These are phyloP conservation scores for Microcebus tavaratra DNA, from an alignment of 2,113 vertebrate species.

Conservation along the genomic window DNA sequence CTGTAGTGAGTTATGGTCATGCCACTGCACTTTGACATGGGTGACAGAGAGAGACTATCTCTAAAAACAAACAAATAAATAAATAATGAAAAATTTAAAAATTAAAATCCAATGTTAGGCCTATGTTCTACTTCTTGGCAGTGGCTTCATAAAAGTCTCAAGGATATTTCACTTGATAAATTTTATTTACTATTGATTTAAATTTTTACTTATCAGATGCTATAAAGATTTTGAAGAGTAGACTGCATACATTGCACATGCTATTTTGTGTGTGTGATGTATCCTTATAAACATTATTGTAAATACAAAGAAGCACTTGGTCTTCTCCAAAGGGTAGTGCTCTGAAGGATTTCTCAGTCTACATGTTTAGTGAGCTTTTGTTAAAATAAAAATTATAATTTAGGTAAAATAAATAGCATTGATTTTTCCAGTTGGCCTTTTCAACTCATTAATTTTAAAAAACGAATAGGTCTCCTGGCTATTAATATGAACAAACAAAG, in stretches of 20 bases:
- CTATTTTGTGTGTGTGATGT: not conserved
- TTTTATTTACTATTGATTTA: slow-evolving; percentile 24
- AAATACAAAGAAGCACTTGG: slow-evolving; percentile 21
- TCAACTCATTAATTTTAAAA: not conserved
- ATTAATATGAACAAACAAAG: slow-evolving; percentile 22
- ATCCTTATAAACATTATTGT: not conserved
- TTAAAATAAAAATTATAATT: slow-evolving; percentile 34
- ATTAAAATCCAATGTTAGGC: not conserved
- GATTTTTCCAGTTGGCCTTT: slow-evolving; percentile 21
- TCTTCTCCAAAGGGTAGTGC: not conserved
- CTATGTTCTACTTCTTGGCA: not conserved
- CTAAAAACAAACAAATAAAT: no score
- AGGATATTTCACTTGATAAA: slow-evolving; percentile 39
- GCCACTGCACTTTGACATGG: no score
- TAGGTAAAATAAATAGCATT: not conserved
- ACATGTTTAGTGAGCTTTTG: slow-evolving; percentile 18
- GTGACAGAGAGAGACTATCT: no score
- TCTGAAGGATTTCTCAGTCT: slow-evolving; percentile 5
- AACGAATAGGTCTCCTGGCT: not conserved
- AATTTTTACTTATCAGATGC: not conserved
- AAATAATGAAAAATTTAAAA: no score
- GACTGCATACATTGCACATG: not conserved
- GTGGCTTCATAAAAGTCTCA: slow-evolving; percentile 23
- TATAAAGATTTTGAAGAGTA: not conserved
- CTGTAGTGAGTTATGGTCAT: no score